phyloP scores from a whole-genome alignment of 2,888 invertebrate genomes.

The Rotaria macrura region DNA sequence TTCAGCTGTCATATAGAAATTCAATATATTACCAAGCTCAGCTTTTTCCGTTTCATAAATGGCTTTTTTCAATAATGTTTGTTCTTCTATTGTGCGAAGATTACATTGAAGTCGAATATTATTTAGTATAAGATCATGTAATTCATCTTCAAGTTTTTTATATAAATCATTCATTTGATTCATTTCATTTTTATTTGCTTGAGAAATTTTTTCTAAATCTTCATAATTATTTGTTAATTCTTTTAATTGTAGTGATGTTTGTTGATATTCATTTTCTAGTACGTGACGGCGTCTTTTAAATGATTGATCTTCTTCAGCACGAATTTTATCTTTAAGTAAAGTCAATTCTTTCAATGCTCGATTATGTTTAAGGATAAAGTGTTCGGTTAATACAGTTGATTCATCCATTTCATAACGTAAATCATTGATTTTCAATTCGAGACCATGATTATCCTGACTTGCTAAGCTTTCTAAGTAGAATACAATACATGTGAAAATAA shows the following conservation, averaged over 20 bases:
- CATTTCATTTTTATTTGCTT: not conserved
- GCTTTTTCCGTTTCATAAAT: not conserved
- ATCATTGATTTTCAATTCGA: not conserved
- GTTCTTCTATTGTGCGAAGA: not conserved
- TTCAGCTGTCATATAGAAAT: too few species aligned
- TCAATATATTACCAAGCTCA: not conserved
- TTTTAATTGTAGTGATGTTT: not conserved
- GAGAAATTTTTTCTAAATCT: not conserved
- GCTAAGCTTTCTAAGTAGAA: not conserved
- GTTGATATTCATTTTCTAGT: not conserved
- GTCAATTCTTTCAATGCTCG: not conserved
- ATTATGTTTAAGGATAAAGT: not conserved
- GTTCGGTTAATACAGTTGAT: not conserved
- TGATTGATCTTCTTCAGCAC: not conserved
- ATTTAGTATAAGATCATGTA: not conserved
- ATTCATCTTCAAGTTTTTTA: slow-evolving; percentile 4
- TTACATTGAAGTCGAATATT: not conserved
- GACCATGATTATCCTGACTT: not conserved
- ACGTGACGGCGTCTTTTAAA: not conserved
- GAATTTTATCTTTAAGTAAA: not conserved
- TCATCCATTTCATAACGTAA: not conserved
- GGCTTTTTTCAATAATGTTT: not conserved
- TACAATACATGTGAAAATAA: too few species aligned
- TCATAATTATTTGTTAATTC: not conserved
- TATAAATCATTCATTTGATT: not conserved